phyloP scores from a whole-genome alignment of 2,888 invertebrate genomes.

The Timema cristinae region DNA sequence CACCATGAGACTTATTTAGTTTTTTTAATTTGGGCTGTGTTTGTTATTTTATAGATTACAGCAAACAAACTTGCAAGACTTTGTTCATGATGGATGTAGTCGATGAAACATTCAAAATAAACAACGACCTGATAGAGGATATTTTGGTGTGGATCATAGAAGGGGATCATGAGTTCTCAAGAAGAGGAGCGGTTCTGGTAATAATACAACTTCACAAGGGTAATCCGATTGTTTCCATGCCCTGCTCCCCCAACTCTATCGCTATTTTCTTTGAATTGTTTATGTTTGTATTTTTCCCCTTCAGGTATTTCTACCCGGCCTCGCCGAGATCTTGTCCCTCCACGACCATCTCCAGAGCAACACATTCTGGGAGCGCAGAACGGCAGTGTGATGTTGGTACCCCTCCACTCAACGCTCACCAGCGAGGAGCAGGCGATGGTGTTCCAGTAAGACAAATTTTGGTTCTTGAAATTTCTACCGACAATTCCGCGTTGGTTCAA shows the following conservation, averaged over 20 bases:
- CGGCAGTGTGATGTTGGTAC: slow-evolving; percentile 68
- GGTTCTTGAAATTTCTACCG: neutral
- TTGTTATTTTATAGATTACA: slow-evolving; percentile 47
- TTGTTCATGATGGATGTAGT: slow-evolving; percentile 67
- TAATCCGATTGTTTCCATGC: too few relatives aligned
- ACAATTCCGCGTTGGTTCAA: too few relatives aligned
- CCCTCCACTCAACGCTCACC: slow-evolving; percentile 79
- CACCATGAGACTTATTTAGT: too few relatives aligned
- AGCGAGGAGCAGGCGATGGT: slow-evolving; percentile 79
- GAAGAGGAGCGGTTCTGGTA: slow-evolving; percentile 67
- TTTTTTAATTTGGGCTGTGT: too few relatives aligned
- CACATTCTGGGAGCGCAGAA: slow-evolving; percentile 57
- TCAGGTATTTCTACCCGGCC: slow-evolving; percentile 69
- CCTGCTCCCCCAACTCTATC: too few relatives aligned
- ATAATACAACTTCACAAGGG: slow-evolving; percentile 20
- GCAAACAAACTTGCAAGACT: slow-evolving; percentile 63
- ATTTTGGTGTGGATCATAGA: slow-evolving; percentile 65
- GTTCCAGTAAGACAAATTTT: slow-evolving; percentile 47
- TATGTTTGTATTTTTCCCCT: slow-evolving; percentile 18
- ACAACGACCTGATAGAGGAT: slow-evolving; percentile 70
- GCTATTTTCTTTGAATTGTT: too few relatives aligned
- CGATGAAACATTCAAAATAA: slow-evolving; percentile 57
- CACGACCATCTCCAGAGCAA: slow-evolving; percentile 65
- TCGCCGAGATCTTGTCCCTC: slow-evolving; percentile 70
- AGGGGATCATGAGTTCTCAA: slow-evolving; percentile 64